Conservation (phyloP, 2,797 vertebrate genomes). For the Crypturellus tataupa region DNA sequence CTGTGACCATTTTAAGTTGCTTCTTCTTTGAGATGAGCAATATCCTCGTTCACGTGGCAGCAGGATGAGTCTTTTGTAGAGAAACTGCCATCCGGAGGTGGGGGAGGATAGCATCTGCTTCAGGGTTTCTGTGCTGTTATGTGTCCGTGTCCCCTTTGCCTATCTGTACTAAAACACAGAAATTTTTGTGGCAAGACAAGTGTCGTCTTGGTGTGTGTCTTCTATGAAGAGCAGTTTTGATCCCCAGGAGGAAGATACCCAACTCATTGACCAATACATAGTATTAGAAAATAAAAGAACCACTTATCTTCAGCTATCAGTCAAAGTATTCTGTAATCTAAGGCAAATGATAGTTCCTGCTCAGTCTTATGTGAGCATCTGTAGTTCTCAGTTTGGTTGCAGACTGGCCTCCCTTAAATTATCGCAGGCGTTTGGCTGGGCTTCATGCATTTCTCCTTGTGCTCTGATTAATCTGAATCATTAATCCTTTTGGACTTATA, state of each 20-base stretch:
- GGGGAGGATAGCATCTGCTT: neutral
- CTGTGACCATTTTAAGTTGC: neutral
- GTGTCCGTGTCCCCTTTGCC: neutral
- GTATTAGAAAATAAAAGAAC: neutral
- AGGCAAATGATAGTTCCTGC: neutral
- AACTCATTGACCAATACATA: neutral
- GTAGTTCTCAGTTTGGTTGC: neutral
- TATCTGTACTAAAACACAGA: neutral
- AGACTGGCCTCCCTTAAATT: neutral
- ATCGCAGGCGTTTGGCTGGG: neutral
- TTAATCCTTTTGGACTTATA: neutral
- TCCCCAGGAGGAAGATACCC: neutral
- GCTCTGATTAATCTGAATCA: neutral
- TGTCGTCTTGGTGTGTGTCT: neutral
- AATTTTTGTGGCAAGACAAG: neutral
- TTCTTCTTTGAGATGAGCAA: neutral
- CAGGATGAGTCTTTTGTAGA: neutral
- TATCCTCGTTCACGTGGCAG: neutral
- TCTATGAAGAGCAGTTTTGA: neutral
- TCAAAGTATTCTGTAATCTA: neutral
- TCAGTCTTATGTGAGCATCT: neutral
- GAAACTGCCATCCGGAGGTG: neutral
- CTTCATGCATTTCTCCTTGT: neutral
- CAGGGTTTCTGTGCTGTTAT: neutral
- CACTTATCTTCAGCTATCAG: neutral